Evolutionary conservation across 1,140 invertebrate species (phyloP), one percentile per base, ranked within the genome.

Genomic region (Helicoverpa zea): DNA sequence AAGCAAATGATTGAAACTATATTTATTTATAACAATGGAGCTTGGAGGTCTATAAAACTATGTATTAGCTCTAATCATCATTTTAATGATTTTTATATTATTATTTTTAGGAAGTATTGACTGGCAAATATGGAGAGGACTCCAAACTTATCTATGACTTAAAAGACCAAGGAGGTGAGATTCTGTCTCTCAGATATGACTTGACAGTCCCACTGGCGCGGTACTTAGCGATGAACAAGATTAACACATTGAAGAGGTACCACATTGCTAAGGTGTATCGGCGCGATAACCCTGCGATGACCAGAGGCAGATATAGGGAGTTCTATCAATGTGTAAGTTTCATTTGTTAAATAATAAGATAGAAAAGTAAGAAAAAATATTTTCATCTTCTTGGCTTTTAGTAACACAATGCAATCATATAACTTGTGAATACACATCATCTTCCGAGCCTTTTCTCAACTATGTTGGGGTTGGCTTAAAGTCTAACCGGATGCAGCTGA

Each of bases 111-210:
- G 99, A 99, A 95, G 98, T 99, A 5, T 95, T 99, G 47, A 99
- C 99, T 63, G 99, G 99, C 61, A 99, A 99, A 96, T 99, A 99
- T 96, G 99, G 99, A 3, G 99, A 99, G 96, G 99, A 99, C 95
- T 98, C 99, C 0, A 99, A 99, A 93, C 95, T 99, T 0, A 99
- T 99, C 70, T 99, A 99, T 95, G 99, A 99, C 94, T 95, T 99
- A 10, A 98, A 98, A 91, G 99, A 99, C 96, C 99, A 99, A 95
- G 99, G 99, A 72, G 99, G 99, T 52, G 99, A 99, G 96, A 97
- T 98, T 77, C 94, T 99, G n/a, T 97, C 98, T 9, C 94, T 99
- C 82, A 96, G 98, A 77, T 99, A 99, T 92, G 98, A 99, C 91
- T 92, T 99, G 54, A 98, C 98, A 4, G 99, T 99, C 72, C 99